Evolutionary conservation across 1,140 invertebrate genomes (phyloP), one percentile per base, ranked within the genome.

Genomic region (Saccostrea echinata): DNA sequence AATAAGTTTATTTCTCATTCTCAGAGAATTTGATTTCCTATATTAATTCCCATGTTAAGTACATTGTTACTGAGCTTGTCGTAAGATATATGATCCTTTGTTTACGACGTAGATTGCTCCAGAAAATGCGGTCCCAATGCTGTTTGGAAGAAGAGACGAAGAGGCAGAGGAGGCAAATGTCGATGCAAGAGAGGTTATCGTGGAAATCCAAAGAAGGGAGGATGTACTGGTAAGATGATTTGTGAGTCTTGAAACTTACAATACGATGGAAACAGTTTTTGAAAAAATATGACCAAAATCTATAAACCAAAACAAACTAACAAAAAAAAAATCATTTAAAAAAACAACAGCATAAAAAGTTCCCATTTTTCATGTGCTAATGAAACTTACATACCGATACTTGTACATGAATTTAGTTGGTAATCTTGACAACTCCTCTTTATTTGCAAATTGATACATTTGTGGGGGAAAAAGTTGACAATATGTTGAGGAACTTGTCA

Each of bases 101-200:
- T 76, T 35, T 1, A 13, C 13, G 33, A 76, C 16, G 33, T 76
- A 76, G 68, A 76, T 27, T 76, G 68, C 16, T 30, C 3, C 3
- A 76, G 30, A 33, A 76, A 76, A 76, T 76, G 68, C 4, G 68
- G 68, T 13, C 68, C 27, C 27, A 76, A 76, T 76, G 68, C 68
- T 18, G 11, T 76, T 12, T 76, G 68, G 68, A 76, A 30, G 16
- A 33, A 16, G 16, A 33, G 16, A 30, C 24, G 27, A 76, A 76
- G 30, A 30, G 16, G 68, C 13, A 33, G 68, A 76, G 27, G 68
- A 11, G 27, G 68, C 68, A 76, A 76, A 30, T 76, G 68, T 76
- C 30, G 27, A 27, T 76, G 68, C 16, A 76, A 76, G 68, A 76
- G 30, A 76, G 68, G 68, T 12, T 76, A 76, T 76, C 68, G 68